Base-by-base conservation (phyloP, 2,113 vertebrate species). In the Callocephalon fimbriatum region DNA sequence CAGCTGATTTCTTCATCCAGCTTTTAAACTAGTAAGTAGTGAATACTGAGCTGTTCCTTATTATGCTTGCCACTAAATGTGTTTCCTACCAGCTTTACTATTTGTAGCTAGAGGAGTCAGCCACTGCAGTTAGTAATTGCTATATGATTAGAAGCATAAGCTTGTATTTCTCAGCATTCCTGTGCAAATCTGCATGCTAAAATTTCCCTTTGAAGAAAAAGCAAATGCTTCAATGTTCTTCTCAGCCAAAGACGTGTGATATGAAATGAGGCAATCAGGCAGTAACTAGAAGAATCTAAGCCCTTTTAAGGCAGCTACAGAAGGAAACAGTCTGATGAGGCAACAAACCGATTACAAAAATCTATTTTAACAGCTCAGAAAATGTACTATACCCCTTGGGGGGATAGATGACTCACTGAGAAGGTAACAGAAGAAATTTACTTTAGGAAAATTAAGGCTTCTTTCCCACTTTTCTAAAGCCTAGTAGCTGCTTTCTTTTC, bases 261-360 rank as follows among this genome's bases (percentile, higher is more conserved):
- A 93, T 44, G 78, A 96, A 96, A 88, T 90, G 37, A 96, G 63
- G 42, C 66, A 87, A 85, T 58, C 58, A n/a, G 27, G 31, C 78
- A 86, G 35, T 77, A 80, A 53, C 58, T 91, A 79, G 40, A 87
- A 96, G 81, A 93, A 95, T 93, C 88, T 93, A 96, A 91, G 71
- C 14, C 87, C 90, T 96, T 96, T 92, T 86, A 90, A 92, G 85
- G 93, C 54, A 96, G 79, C 78, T 74, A 38, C 38, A 83, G 90
- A 73, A 92, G 14, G 25, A 45, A 85, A 92, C 42, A 22, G 27
- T 65, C 42, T 85, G 53, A 91, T 68, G 35, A 83, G 38, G 48
- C 67, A 93, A 86, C 21, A 92, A 95, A 88, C 2, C 50, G 58
- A 71, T 80, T 86, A 88, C 37, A 93, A 84, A 91, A 91, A 74